A percentile compares a stretch with the other conserved stretches of the same genome.
These are phyloP conservation scores for Cacatua alba DNA, from an alignment of 2,113 vertebrate species.

Conservation along the genomic window DNA sequence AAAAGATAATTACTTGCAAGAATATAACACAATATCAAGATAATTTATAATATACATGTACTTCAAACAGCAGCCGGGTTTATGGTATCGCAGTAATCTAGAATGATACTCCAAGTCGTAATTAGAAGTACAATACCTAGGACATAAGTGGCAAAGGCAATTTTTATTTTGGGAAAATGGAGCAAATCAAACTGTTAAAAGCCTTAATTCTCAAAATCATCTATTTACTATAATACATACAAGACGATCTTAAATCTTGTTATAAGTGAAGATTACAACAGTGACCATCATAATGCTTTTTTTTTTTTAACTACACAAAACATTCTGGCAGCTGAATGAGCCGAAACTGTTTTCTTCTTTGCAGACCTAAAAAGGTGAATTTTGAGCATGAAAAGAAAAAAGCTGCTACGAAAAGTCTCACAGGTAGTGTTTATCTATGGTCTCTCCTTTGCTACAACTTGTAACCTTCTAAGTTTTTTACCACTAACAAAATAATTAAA, in stretches of 20 bases:
- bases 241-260: constrained; percentile 84
- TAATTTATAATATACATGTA: constrained; percentile 85
- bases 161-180: constrained; percentile 80
- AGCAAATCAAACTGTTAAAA: constrained; percentile 85
- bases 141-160: constrained; percentile 74
- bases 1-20: constrained; percentile 84
- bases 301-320: constrained; percentile 76
- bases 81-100: constrained; percentile 69
- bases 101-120: constrained; percentile 71
- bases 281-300: constrained; percentile 71
- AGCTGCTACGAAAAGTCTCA: constrained; percentile 58
- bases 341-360: constrained; percentile 41
- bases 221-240: constrained; percentile 94
- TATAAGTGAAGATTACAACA: constrained; percentile 76
- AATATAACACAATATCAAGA: constrained; percentile 79
- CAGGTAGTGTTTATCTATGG: constrained; percentile 68
- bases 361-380: constrained; percentile 44
- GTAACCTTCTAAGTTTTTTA: constrained; percentile 64
- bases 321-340: constrained; percentile 80
- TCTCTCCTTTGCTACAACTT: constrained; percentile 47
- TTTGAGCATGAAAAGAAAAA: constrained; percentile 60
- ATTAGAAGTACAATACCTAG: constrained; percentile 83
- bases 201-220: constrained; percentile 88
- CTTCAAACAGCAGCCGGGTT: constrained; percentile 78
- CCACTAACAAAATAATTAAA: constrained; percentile 74